Conservation (phyloP, 2,113 vertebrate species). For the Paracanthobrama guichenoti region DNA sequence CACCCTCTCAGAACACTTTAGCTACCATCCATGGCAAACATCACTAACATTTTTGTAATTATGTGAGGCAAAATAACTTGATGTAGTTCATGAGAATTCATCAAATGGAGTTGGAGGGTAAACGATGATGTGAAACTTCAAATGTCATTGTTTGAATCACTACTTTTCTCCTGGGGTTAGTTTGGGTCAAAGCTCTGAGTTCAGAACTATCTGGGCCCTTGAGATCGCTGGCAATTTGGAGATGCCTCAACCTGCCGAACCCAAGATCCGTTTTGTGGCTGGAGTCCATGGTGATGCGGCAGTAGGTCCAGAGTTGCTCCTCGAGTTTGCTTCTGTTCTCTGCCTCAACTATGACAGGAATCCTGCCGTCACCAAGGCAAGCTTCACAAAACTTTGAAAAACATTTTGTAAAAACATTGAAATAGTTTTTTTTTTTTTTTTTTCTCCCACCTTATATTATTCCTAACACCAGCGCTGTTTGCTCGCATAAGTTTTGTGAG, state of each 20-base stretch:
- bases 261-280: conserved; percentile 91
- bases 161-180: conserved; percentile 67
- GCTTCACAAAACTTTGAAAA: conserved; percentile 15
- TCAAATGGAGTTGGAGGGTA: not conserved
- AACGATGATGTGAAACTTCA: not conserved
- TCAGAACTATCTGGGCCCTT: conserved; percentile 88
- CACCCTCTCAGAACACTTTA: no score
- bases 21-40: not conserved
- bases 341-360: conserved; percentile 95
- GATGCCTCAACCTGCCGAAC: conserved; percentile 81
- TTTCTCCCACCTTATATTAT: not conserved
- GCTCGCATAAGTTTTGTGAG: no score
- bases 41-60: not conserved
- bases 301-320: conserved; percentile 90
- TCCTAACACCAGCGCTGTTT: no score
- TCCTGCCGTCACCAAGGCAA: conserved; percentile 84
- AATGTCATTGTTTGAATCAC: not conserved
- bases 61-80: no score
- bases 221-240: conserved; percentile 92
- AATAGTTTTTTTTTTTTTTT: not conserved
- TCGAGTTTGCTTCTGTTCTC: conserved; percentile 90
- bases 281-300: conserved; percentile 94
- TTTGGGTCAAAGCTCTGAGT: conserved; percentile 90
- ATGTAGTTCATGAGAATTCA: not conserved
- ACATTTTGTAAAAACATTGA: not conserved